phyloP scores from a whole-genome alignment of 2,113 vertebrate genomes.

The Myrmophylax atrothorax region DNA sequence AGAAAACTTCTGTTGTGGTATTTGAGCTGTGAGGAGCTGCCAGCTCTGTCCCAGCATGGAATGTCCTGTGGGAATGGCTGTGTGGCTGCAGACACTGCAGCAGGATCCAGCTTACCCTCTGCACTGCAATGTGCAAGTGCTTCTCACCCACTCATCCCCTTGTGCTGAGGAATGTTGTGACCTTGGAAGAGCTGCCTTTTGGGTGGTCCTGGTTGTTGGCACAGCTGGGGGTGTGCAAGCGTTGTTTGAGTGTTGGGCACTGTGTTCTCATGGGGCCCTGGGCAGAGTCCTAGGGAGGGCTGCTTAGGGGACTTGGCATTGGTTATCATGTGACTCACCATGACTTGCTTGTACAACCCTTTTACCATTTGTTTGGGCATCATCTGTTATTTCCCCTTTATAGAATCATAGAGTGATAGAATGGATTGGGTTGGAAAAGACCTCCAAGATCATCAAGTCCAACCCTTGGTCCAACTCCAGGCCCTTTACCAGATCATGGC shows the following conservation, averaged over 20 bases:
- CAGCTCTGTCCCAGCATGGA: not conserved
- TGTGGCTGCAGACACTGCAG: not conserved
- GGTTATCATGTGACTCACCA: not conserved
- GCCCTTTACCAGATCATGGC: too few relatives aligned
- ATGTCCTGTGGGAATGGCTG: not conserved
- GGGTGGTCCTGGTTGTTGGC: not conserved
- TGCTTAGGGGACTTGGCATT: not conserved
- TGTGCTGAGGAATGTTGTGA: not conserved
- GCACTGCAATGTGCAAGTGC: not conserved
- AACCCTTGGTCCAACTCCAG: too few relatives aligned
- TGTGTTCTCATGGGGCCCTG: not conserved
- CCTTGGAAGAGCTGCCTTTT: not conserved
- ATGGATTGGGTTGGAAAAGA: too few relatives aligned
- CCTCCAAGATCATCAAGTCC: too few relatives aligned
- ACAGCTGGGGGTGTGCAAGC: not conserved
- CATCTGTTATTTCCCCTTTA: not conserved
- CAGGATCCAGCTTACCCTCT: not conserved
- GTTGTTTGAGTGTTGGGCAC: not conserved
- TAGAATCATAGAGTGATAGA: too few relatives aligned
- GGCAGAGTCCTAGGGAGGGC: not conserved
- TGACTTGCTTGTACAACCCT: not conserved
- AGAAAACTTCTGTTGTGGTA: not conserved
- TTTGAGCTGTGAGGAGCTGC: not conserved
- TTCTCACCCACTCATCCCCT: not conserved
- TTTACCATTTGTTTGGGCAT: not conserved